Conservation (phyloP, 2,888 invertebrate genomes). For the Auanema freiburgensis region DNA sequence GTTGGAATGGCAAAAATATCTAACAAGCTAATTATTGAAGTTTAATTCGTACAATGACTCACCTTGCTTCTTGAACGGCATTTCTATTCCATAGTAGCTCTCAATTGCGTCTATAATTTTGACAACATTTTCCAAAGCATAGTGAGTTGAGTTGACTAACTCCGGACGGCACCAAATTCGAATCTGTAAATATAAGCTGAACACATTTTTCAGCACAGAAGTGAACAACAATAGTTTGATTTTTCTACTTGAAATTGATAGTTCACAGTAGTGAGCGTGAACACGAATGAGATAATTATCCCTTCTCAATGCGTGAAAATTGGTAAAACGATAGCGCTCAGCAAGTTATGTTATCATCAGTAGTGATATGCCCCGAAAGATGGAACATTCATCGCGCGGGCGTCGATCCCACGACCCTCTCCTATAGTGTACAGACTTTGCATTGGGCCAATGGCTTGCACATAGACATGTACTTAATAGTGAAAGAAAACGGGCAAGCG, state of each 20-base stretch:
- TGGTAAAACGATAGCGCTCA: conserved; percentile 6
- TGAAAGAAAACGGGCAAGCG: no score
- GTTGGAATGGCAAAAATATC: conserved; percentile 83
- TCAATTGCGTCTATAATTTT: conserved; percentile 69
- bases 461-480: no score
- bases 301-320: no score
- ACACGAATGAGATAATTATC: no score
- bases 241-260: no score
- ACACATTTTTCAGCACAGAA: neutral
- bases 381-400: conserved; percentile 9
- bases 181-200: conserved; percentile 53
- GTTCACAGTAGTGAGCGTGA: no score
- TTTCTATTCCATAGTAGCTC: conserved; percentile 79
- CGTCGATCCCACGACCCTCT: neutral
- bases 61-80: conserved; percentile 87
- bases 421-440: neutral
- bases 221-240: neutral
- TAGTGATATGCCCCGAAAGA: conserved; percentile 6
- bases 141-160: conserved; percentile 75
- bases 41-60: conserved; percentile 4
- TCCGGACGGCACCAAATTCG: conserved; percentile 68
- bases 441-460: conserved; percentile 5
- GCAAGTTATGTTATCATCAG: conserved; percentile 4
- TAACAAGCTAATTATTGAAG: conserved; percentile 26
- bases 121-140: conserved; percentile 71